These are phyloP conservation scores for Dasyprocta punctata DNA, from an alignment of 2,113 vertebrate genomes.

Conservation along the genomic window DNA sequence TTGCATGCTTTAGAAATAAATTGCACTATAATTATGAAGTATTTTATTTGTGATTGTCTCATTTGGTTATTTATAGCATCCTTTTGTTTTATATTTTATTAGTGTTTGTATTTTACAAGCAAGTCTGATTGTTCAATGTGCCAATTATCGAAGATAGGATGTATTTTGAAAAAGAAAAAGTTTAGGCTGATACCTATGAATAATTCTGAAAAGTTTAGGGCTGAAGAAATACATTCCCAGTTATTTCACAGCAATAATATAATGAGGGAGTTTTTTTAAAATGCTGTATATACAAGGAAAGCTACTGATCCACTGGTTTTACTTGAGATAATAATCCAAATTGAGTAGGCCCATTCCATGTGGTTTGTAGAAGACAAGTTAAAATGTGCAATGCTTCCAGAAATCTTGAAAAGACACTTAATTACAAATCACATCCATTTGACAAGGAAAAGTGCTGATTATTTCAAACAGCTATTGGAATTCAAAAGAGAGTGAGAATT, in stretches of 20 bases:
- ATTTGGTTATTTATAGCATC: neutral
- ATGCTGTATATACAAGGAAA: neutral
- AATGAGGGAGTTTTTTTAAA: neutral
- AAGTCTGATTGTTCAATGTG: neutral
- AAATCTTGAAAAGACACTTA: slow-evolving; percentile 47
- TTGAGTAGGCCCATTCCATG: neutral
- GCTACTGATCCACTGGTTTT: neutral
- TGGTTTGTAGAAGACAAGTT: neutral
- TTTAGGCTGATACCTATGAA: slow-evolving; percentile 1
- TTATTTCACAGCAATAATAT: neutral
- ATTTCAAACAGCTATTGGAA: slow-evolving; percentile 51
- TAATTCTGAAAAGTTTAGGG: neutral
- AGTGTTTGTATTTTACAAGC: neutral
- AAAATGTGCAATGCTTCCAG: slow-evolving; percentile 20
- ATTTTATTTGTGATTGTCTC: neutral
- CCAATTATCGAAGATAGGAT: neutral
- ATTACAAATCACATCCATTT: slow-evolving; percentile 49
- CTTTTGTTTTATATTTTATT: slow-evolving; percentile 26
- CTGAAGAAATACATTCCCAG: neutral
- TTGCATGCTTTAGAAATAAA: neutral
- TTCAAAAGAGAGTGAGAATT: slow-evolving; percentile 49
- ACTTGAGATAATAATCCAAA: neutral
- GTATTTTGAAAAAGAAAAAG: neutral
- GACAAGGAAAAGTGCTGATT: slow-evolving; percentile 50
- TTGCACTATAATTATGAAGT: neutral